These are phyloP conservation scores for Schizopygopsis pylzovi DNA, from an alignment of 2,797 vertebrate species.

Conservation along the genomic window DNA sequence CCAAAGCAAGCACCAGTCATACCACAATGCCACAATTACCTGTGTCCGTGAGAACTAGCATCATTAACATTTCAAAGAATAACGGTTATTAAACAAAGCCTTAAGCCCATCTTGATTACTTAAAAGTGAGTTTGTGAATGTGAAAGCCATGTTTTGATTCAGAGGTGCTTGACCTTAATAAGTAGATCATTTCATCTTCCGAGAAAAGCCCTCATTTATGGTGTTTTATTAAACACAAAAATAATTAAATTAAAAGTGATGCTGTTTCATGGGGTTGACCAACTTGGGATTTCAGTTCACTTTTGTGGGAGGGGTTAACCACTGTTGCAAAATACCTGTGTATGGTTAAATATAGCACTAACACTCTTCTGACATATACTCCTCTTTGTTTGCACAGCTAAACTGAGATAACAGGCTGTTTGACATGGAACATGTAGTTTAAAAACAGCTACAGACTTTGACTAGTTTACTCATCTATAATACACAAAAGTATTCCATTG, in stretches of 20 bases:
- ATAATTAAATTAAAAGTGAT: not conserved
- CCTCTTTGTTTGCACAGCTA: constrained; percentile 42
- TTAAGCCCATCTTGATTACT: not conserved
- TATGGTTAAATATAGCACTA: constrained; percentile 50
- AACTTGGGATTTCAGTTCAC: constrained; percentile 38
- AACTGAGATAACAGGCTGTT: constrained; percentile 34
- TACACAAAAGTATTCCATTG: not conserved
- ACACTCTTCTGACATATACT: constrained; percentile 39
- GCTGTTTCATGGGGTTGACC: not conserved
- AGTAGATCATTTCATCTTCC: not conserved
- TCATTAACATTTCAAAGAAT: not conserved
- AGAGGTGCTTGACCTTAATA: not conserved
- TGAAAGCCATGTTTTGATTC: not conserved
- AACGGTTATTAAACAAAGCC: not conserved
- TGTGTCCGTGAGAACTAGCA: not conserved
- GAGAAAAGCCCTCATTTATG: not conserved
- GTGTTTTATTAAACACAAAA: not conserved
- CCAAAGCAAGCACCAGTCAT: not conserved
- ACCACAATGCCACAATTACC: not conserved
- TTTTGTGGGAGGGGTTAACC: constrained; percentile 48
- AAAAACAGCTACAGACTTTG: constrained; percentile 15
- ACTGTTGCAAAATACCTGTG: constrained; percentile 45
- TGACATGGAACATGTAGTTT: not conserved
- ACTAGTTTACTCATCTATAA: not conserved
- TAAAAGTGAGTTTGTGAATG: not conserved